phyloP scores from a whole-genome alignment of 2,888 invertebrate genomes.

The Melieria picta region DNA sequence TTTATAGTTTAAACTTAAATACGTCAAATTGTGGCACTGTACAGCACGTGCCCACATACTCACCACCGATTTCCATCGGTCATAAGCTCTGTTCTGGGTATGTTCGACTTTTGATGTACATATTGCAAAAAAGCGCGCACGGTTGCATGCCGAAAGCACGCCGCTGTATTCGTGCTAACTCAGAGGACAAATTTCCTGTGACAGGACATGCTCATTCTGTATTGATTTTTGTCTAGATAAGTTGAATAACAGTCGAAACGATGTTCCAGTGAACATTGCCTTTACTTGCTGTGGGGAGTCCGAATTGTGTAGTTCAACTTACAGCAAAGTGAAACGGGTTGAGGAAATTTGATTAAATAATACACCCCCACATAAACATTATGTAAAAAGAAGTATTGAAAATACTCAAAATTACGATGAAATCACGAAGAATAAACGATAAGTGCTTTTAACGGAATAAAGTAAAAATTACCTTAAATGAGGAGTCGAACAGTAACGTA shows the following conservation, averaged over 20 bases:
- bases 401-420: constrained; percentile 14
- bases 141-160: constrained; percentile 23
- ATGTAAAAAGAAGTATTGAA: constrained; percentile 40
- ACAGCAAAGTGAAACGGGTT: constrained; percentile 40
- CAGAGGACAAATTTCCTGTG: constrained; percentile 17
- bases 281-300: constrained; percentile 48
- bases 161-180: not conserved
- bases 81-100: not conserved
- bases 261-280: constrained; percentile 42
- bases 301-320: constrained; percentile 47
- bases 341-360: constrained; percentile 50
- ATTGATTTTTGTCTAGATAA: constrained; percentile 34
- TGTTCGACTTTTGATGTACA: constrained; percentile 26
- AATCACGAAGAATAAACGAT: constrained; percentile 13
- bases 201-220: constrained; percentile 29
- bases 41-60: too few species aligned
- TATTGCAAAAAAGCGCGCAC: constrained; percentile 8
- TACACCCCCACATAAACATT: constrained; percentile 46
- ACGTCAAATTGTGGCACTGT: too few species aligned
- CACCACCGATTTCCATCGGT: too few species aligned
- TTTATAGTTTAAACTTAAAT: too few species aligned
- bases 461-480: constrained; percentile 21
- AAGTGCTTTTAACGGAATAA: constrained; percentile 12
- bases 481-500: not conserved
- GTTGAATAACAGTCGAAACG: constrained; percentile 47